phyloP scores from a whole-genome alignment of 2,113 vertebrate species.

The Ictalurus furcatus region DNA sequence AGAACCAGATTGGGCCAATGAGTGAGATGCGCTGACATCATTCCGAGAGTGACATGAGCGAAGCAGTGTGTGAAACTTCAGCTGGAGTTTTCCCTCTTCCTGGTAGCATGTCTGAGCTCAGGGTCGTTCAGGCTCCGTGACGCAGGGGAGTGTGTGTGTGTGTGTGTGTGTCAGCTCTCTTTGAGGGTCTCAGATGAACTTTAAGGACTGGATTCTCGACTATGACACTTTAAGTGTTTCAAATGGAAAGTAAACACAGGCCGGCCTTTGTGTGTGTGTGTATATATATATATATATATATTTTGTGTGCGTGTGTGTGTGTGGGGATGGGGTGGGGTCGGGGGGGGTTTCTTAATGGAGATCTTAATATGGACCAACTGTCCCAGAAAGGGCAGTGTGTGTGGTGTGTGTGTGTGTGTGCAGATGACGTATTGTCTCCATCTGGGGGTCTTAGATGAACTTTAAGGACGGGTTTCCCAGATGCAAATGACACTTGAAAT shows the following conservation, averaged over 20 bases:
- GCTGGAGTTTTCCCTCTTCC: conserved; percentile 43
- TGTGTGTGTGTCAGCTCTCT: background rate
- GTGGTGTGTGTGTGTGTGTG: background rate
- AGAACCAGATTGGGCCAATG: background rate
- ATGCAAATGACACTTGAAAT: background rate
- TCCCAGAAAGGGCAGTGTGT: background rate
- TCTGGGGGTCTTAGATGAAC: conserved; percentile 20
- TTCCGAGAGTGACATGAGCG: conserved; percentile 41
- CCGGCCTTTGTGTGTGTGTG: background rate
- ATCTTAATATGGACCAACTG: background rate
- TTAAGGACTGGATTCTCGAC: background rate
- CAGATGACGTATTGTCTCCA: background rate
- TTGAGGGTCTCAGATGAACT: background rate
- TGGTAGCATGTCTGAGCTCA: conserved; percentile 18
- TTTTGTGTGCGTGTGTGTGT: background rate
- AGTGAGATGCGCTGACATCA: conserved; percentile 33
- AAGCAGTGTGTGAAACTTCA: conserved; percentile 46
- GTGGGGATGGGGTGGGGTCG: too few relatives aligned
- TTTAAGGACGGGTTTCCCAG: background rate
- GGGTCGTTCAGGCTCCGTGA: conserved; percentile 32
- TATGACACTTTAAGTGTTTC: background rate
- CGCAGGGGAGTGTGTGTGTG: conserved; percentile 27
- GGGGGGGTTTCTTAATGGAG: too few relatives aligned
- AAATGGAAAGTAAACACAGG: background rate
- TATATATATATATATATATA: background rate